phyloP scores from a whole-genome alignment of 1,140 invertebrate species.

The Diachasmimorpha longicaudata region DNA sequence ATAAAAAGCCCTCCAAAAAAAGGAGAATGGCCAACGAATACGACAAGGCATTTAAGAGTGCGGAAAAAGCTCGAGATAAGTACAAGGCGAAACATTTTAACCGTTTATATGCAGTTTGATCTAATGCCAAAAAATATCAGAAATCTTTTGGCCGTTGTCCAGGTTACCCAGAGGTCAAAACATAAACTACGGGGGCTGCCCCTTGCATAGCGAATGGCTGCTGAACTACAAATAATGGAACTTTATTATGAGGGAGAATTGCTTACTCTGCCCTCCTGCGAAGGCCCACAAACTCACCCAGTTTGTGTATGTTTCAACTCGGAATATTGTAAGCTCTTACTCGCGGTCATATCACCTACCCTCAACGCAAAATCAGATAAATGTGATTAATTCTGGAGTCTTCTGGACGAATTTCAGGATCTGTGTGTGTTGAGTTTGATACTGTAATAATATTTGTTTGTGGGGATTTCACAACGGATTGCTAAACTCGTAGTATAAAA shows the following conservation, averaged over 20 bases:
- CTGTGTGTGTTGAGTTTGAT: neutral
- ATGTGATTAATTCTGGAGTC: neutral
- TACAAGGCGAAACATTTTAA: slow-evolving; percentile 47
- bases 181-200: slow-evolving; percentile 36
- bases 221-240: slow-evolving; percentile 41
- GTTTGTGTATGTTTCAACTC: neutral
- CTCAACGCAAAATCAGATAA: neutral
- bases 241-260: neutral
- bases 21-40: neutral
- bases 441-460: neutral
- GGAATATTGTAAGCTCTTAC: neutral
- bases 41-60: slow-evolving; percentile 2
- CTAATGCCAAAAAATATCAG: slow-evolving; percentile 54
- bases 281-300: neutral
- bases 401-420: neutral
- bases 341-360: neutral
- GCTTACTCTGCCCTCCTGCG: neutral
- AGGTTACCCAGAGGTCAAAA: slow-evolving; percentile 30
- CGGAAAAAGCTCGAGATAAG: slow-evolving; percentile 17
- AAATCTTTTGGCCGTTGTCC: slow-evolving; percentile 48
- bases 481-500: too few species aligned
- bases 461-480: too few species aligned
- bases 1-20: neutral
- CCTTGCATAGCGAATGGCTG: slow-evolving; percentile 36
- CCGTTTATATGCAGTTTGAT: slow-evolving; percentile 49